Evolutionary conservation across 2,797 vertebrate species (phyloP).

Genomic region (Smutsia gigantea): DNA sequence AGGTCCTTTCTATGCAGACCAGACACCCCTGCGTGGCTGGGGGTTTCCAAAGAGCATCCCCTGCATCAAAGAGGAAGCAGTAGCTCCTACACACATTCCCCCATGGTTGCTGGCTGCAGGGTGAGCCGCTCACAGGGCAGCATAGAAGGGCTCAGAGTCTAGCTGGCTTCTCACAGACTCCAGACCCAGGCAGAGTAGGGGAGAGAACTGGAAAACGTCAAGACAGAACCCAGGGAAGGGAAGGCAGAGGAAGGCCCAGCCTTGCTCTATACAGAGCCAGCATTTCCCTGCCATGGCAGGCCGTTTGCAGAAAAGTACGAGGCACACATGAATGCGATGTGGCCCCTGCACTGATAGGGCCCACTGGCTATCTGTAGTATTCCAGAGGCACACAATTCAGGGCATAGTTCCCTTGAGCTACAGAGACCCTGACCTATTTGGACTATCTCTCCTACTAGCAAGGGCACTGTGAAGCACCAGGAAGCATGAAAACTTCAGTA

Average conservation of each 20-base stretch:
- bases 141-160: neutral
- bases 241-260: neutral
- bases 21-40: neutral
- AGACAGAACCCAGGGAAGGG: too few species aligned
- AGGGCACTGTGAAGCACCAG: neutral
- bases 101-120: neutral
- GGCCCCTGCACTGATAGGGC: fast-evolving
- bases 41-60: slow-evolving; percentile 53
- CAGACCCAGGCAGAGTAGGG: neutral
- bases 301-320: neutral
- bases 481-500: too few species aligned
- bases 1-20: neutral
- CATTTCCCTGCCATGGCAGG: fast-evolving
- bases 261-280: fast-evolving
- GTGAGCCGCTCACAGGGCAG: neutral
- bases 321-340: fast-evolving
- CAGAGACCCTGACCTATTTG: fast-evolving
- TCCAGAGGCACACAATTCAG: neutral
- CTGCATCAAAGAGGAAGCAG: slow-evolving; percentile 59
- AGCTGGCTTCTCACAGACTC: neutral
- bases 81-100: neutral
- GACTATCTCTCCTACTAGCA: fast-evolving
- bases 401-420: fast-evolving
- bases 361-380: fast-evolving
- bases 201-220: neutral